Evolutionary conservation across 2,797 vertebrate species (phyloP), one percentile per base, ranked within the genome.

Genomic region (Brachyrhaphis roseni): DNA sequence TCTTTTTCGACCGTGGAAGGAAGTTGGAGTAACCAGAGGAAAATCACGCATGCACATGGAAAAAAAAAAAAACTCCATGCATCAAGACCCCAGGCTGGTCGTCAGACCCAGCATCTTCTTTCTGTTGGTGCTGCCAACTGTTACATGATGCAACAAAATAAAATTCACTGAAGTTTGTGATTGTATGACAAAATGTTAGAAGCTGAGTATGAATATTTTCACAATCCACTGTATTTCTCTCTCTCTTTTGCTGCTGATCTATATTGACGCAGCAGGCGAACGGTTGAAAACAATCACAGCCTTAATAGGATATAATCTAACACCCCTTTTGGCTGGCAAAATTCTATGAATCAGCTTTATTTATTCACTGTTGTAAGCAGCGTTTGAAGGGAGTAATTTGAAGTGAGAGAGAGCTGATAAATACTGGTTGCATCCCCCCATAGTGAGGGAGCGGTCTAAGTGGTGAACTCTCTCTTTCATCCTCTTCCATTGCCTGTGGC

Each of bases 401-500:
- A 93, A 88, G 90, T 87, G 88, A 84, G 87, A 83, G 86, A 84
- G 86, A 79, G 89, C 82, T 93, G 90, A 95, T 94, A 91, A 94
- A 94, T 91, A 90, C 87, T 81, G 76, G 82, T 88, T 86, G 81
- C 82, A 82, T 82, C 86, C 86, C 86, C 84, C 83, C 79, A 80
- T 86, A 88, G 91, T 90, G 91, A 92, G 85, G 92, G 93, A 94
- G 91, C 80, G 49, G 84, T 90, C 86, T 90, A 90, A 91, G 89
- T 90, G 84, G 89, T 91, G 92, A 92, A 91, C 90, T 92, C 92
- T 91, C 89, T 90, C 90, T 91, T 94, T 92, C 92, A 92, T 91
- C 90, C 90, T 88, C 90, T 80, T 78, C 83, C 86, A 77, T 90
- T 90, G 95, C 94, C 94, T 93, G 92, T 94, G 93, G 93, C 95